phyloP scores from a whole-genome alignment of 2,888 invertebrate genomes.

The Linnaemya tessellans region DNA sequence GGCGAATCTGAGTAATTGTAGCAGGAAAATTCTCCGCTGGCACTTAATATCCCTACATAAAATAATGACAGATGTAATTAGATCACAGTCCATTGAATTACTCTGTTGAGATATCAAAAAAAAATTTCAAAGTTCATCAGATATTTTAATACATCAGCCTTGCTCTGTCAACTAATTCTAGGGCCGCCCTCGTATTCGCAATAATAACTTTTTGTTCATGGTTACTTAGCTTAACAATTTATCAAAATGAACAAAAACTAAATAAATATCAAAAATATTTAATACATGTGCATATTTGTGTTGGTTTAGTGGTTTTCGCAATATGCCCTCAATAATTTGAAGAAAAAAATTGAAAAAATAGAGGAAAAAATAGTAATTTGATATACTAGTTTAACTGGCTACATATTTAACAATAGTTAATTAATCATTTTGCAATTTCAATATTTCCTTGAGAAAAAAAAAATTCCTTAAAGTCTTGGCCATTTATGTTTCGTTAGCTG shows the following conservation, averaged over 20 bases:
- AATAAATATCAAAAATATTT: background rate
- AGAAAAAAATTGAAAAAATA: conserved; percentile 5
- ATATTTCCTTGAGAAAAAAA: background rate
- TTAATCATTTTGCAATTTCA: conserved; percentile 53
- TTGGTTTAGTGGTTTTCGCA: conserved; percentile 3
- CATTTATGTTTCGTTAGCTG: background rate
- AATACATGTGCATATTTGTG: background rate
- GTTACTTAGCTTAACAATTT: conserved; percentile 31
- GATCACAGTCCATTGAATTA: too few relatives aligned
- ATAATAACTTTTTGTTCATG: conserved; percentile 17
- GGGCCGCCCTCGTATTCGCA: background rate
- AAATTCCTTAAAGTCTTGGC: background rate
- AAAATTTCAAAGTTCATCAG: too few relatives aligned
- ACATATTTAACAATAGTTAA: conserved; percentile 39
- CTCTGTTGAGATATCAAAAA: too few relatives aligned
- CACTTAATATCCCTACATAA: too few relatives aligned
- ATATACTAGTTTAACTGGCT: too few relatives aligned
- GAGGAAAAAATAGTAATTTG: background rate
- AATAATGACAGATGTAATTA: too few relatives aligned
- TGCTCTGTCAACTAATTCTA: background rate
- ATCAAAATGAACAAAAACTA: conserved; percentile 29
- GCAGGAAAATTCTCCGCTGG: too few relatives aligned
- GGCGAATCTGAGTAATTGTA: too few relatives aligned
- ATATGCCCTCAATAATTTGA: conserved; percentile 14
- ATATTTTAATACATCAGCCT: background rate